Evolutionary conservation across 1,140 invertebrate genomes (phyloP), one percentile per base, ranked within the genome.

Genomic region (Bombus huntii): DNA sequence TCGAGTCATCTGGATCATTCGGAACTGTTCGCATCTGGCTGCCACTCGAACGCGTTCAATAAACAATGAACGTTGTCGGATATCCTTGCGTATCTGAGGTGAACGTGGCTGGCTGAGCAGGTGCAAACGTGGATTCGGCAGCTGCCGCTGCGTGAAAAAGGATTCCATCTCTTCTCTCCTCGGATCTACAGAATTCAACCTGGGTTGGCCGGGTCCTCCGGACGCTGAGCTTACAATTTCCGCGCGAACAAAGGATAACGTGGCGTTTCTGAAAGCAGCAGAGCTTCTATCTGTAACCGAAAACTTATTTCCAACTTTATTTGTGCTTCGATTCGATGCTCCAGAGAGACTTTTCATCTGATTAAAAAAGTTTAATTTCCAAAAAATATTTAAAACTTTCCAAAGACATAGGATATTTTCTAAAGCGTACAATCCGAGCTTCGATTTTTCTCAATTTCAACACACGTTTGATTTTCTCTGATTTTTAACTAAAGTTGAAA

Each of bases 51-150:
- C 80, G 65, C 72, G 80, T 79, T 89, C 81, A 87, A 89, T 87
- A 80, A 70, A 89, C 88, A 87, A 90, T 83, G 79, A 83, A 83
- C 85, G 80, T 87, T 77, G 88, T 90, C 81, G 72, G 66, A 83
- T 87, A 31, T 87, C 37, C 47, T 89, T 75, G 57, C 62, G 78
- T 73, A 68, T 65, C 68, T 39, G 47, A 42, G 59, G 42, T 66
- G 66, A 59, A 57, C 84, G 57, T 84, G 47, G 72, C 75, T 62
- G 57, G 47, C 47, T 47, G 76, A 76, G 83, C 89, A 90, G 89
- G 89, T 90, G 89, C 89, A 83, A 90, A 77, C 72, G 70, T 86
- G 78, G 89, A 90, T 90, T 90, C 86, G 76, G 83, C 88, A 90
- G 88, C 89, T 90, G 89, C 81, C 57, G 37, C 66, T 72, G 68